Evolutionary conservation across 2,797 vertebrate genomes (phyloP).

Genomic region (Telmatherina bonti): DNA sequence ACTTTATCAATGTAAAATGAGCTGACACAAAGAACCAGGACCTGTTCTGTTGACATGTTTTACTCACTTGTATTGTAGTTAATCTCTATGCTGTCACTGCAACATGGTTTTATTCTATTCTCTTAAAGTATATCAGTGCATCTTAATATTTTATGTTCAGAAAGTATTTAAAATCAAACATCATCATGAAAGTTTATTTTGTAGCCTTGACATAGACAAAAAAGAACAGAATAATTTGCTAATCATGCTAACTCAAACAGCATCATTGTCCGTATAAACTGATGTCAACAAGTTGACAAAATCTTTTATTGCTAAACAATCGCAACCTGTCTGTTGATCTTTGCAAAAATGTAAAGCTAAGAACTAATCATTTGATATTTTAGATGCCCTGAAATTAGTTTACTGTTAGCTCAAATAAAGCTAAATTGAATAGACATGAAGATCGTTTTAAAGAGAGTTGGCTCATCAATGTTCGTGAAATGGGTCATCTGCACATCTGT

Average conservation of each 20-base stretch:
- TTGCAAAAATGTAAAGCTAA: no score
- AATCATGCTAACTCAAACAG: not conserved
- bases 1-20: conserved; percentile 20
- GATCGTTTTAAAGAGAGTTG: not conserved
- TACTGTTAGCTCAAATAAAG: not conserved
- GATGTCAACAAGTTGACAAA: not conserved
- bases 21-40: not conserved
- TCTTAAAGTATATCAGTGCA: not conserved
- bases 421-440: not conserved
- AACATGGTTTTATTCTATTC: not conserved
- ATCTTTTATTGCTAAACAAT: no score
- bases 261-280: not conserved
- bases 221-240: not conserved
- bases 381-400: not conserved
- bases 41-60: not conserved
- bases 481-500: not conserved
- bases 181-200: not conserved
- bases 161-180: not conserved
- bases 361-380: not conserved
- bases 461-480: not conserved
- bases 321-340: no score
- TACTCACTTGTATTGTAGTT: not conserved
- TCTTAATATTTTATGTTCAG: not conserved
- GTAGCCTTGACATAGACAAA: not conserved
- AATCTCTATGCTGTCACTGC: not conserved